These are phyloP conservation scores for Apantesis nais DNA, from an alignment of 2,888 invertebrate species.

Conservation along the genomic window DNA sequence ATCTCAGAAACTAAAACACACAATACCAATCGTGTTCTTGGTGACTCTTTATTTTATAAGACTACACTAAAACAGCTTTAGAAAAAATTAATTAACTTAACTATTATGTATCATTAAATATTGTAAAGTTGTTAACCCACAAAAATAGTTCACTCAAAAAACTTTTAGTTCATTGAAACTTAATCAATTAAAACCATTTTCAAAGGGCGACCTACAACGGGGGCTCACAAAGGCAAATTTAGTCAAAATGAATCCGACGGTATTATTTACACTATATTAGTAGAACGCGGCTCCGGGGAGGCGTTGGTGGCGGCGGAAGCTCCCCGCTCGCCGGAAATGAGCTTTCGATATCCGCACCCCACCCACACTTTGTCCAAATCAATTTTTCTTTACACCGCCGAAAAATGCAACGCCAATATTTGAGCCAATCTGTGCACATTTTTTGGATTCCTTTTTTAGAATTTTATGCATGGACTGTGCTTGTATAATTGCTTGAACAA, in stretches of 20 bases:
- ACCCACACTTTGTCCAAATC: constrained; percentile 73
- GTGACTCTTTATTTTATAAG: too few relatives aligned
- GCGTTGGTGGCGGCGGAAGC: constrained; percentile 53
- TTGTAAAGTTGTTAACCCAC: background rate
- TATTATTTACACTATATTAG: constrained; percentile 55
- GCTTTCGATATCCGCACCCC: constrained; percentile 73
- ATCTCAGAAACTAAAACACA: too few relatives aligned
- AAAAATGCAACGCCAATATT: constrained; percentile 57
- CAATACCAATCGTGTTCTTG: too few relatives aligned
- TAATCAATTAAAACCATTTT: constrained; percentile 32
- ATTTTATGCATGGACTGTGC: background rate
- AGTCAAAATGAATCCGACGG: constrained; percentile 43
- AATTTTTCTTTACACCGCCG: constrained; percentile 66
- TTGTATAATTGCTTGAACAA: background rate
- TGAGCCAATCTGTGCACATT: constrained; percentile 44
- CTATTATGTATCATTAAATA: background rate
- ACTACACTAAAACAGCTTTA: background rate
- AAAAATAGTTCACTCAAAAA: constrained; percentile 13
- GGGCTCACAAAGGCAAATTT: constrained; percentile 43
- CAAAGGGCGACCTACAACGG: constrained; percentile 30
- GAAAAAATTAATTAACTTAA: background rate
- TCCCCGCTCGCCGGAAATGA: constrained; percentile 71
- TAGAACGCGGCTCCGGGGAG: constrained; percentile 37
- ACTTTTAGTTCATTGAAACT: constrained; percentile 14
- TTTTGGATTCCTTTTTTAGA: constrained; percentile 30